Evolutionary conservation across 2,797 vertebrate genomes (phyloP).

Genomic region (Glyptemys insculpta): DNA sequence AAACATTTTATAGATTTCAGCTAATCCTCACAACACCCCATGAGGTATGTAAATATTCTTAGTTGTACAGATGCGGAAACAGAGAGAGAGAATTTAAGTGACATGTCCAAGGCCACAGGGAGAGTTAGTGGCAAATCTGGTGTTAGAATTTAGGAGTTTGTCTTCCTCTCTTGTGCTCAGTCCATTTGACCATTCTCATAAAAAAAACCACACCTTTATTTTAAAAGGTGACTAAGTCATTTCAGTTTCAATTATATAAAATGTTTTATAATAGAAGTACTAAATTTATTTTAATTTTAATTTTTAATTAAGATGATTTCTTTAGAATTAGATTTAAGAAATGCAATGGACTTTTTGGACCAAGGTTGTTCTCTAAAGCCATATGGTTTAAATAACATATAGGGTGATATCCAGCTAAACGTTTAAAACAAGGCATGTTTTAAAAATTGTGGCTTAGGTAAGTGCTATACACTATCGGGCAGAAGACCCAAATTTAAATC

Average conservation of each 20-base stretch:
- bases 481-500: background rate
- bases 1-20: conserved; percentile 44
- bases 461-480: background rate
- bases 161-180: conserved; percentile 72
- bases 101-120: conserved; percentile 11
- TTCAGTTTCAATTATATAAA: conserved; percentile 29
- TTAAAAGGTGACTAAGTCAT: conserved; percentile 9
- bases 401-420: conserved; percentile 41
- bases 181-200: conserved; percentile 64
- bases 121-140: conserved; percentile 41
- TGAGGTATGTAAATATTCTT: conserved; percentile 62
- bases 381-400: conserved; percentile 58
- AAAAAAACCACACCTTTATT: background rate
- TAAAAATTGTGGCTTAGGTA: background rate
- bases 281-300: background rate
- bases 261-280: conserved; percentile 26
- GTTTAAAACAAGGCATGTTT: background rate
- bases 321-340: conserved; percentile 10
- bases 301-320: conserved; percentile 34
- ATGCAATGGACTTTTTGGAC: background rate
- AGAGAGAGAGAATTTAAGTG: background rate
- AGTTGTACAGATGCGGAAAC: background rate
- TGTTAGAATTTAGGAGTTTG: conserved; percentile 63
- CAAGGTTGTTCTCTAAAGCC: conserved; percentile 49
- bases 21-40: conserved; percentile 71